Percentiles rank a stretch among this genome's conserved stretches.
Evolutionary conservation across 2,888 invertebrate species (phyloP).

Genomic region (Amaurobius ferox): DNA sequence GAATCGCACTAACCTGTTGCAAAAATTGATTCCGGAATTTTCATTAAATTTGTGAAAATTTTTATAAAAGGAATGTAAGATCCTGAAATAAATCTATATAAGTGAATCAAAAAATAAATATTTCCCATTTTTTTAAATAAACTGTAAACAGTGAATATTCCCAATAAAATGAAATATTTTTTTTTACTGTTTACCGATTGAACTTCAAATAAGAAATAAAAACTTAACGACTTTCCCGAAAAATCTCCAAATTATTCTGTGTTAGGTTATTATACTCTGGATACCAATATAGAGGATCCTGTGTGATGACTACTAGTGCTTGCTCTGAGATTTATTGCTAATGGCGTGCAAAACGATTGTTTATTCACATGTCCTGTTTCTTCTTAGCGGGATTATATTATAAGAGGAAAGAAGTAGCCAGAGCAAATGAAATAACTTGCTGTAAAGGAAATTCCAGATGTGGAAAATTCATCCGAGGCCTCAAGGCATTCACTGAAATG

Average conservation of each 20-base stretch:
- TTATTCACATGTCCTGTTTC: not conserved
- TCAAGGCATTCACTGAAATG: conserved; percentile 10
- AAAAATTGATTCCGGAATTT: no score
- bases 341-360: conserved; percentile 18
- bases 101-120: not conserved
- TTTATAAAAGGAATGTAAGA: not conserved
- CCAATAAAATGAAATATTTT: conserved; percentile 5
- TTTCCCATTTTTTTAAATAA: not conserved
- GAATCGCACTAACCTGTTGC: no score
- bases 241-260: conserved; percentile 21
- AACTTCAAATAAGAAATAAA: conserved; percentile 7
- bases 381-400: conserved; percentile 15
- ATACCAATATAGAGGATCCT: conserved; percentile 23
- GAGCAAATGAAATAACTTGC: not conserved
- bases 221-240: conserved; percentile 9
- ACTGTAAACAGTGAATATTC: not conserved
- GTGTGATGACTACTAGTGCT: not conserved
- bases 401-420: not conserved
- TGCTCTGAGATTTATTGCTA: conserved; percentile 22
- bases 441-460: conserved; percentile 17
- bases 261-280: conserved; percentile 18
- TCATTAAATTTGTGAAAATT: not conserved
- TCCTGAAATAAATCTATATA: not conserved
- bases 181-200: not conserved
- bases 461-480: not conserved